A percentile compares a stretch with the other conserved stretches of the same genome.
These are phyloP conservation scores for Hemichromis elongatus DNA, from an alignment of 2,113 vertebrate species.

Conservation along the genomic window DNA sequence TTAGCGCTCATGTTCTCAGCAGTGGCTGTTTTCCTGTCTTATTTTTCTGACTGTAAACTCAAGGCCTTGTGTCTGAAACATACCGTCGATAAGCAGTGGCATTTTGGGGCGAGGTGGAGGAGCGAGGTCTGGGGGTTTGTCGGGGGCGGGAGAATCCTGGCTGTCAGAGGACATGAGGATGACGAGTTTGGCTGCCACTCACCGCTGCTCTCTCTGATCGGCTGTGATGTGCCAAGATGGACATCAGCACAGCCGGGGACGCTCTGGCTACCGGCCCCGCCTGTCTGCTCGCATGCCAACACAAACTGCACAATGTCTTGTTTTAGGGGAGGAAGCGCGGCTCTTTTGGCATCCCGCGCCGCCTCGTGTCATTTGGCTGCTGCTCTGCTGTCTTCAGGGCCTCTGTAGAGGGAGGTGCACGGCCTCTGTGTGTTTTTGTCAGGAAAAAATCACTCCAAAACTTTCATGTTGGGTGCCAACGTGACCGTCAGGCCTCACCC, in stretches of 20 bases:
- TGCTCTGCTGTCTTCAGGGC: conserved; percentile 52
- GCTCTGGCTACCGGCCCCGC: conserved; percentile 47
- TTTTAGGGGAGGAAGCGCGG: conserved; percentile 39
- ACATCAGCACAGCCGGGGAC: conserved; percentile 50
- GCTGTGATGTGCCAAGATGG: conserved; percentile 68
- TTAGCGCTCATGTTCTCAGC: neutral
- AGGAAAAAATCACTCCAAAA: conserved; percentile 47
- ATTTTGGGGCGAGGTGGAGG: neutral
- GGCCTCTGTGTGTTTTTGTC: neutral
- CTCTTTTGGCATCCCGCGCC: conserved; percentile 41
- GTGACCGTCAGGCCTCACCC: conserved; percentile 41
- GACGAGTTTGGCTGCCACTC: conserved; percentile 71
- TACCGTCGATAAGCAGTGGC: neutral
- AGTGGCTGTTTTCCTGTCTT: neutral
- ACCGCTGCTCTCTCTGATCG: conserved; percentile 59
- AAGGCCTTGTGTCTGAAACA: neutral
- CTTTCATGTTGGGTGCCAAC: conserved; percentile 45
- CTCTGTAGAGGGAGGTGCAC: neutral
- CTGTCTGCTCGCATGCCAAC: conserved; percentile 50
- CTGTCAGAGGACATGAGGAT: conserved; percentile 64
- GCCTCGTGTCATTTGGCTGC: conserved; percentile 61
- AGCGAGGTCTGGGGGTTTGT: neutral
- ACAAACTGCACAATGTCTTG: conserved; percentile 52
- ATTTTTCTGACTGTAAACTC: neutral
- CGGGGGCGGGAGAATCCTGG: conserved; percentile 23